These are phyloP conservation scores for Temnothorax unifasciatus DNA, from an alignment of 2,888 invertebrate species.

Conservation along the genomic window DNA sequence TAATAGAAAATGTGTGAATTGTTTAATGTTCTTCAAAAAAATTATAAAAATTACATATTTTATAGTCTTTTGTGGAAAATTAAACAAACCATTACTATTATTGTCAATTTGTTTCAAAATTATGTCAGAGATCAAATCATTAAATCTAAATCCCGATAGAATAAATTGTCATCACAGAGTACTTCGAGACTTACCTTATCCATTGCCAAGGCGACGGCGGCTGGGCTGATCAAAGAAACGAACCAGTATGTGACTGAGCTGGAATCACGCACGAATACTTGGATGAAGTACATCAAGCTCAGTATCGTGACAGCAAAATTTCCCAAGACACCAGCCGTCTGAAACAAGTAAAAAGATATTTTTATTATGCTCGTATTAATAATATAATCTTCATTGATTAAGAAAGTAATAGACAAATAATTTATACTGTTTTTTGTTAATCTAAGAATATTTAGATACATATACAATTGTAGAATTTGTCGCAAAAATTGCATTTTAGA, in stretches of 20 bases:
- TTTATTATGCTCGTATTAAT: neutral
- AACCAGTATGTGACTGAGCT: slow-evolving; percentile 91
- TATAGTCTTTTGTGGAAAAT: neutral
- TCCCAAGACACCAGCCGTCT: slow-evolving; percentile 94
- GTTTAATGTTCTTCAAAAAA: neutral
- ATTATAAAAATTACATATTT: neutral
- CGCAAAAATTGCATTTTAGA: neutral
- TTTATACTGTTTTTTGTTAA: neutral
- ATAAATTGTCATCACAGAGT: slow-evolving; percentile 18
- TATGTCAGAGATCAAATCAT: neutral
- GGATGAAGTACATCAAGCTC: slow-evolving; percentile 93
- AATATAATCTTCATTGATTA: neutral
- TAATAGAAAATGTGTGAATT: neutral
- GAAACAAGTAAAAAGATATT: slow-evolving; percentile 73
- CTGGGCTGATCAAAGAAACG: slow-evolving; percentile 93
- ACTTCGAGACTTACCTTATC: slow-evolving; percentile 89
- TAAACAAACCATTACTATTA: neutral
- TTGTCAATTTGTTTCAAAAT: neutral
- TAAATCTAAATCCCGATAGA: neutral
- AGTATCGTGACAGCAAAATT: slow-evolving; percentile 93
- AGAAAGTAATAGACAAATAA: neutral
- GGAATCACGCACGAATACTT: slow-evolving; percentile 92
- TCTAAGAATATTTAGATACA: neutral
- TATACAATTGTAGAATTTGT: neutral
- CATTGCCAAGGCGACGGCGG: slow-evolving; percentile 94